These are phyloP conservation scores for Phymanthus crucifer DNA, from an alignment of 92 coral and sea anemone species.

Conservation along the genomic window DNA sequence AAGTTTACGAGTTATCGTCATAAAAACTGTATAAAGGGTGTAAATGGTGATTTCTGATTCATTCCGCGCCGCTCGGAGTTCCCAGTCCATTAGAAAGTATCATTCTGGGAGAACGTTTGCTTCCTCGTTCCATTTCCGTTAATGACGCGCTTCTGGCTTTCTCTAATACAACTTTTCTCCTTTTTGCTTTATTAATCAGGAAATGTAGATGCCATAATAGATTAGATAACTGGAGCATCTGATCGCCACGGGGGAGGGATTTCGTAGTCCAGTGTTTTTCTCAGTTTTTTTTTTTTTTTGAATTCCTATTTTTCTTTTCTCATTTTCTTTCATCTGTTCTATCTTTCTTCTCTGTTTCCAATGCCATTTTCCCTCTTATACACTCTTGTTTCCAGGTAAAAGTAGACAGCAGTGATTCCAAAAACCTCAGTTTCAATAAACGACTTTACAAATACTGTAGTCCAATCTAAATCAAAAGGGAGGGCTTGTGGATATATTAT, in stretches of 20 bases:
- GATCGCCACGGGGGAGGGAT: neutral
- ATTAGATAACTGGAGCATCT: neutral
- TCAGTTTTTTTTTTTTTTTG: no score
- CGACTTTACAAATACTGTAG: neutral
- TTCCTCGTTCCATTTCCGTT: constrained; percentile 6
- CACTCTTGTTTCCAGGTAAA: no score
- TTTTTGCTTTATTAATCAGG: neutral
- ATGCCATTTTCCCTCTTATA: neutral
- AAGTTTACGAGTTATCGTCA: no score
- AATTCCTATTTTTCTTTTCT: neutral
- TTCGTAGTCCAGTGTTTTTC: neutral
- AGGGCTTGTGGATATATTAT: constrained; percentile 1
- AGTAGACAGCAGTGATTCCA: no score
- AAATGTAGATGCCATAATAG: neutral
- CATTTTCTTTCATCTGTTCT: neutral
- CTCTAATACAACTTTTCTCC: neutral
- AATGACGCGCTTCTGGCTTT: neutral
- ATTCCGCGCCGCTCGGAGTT: neutral
- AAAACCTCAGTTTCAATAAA: neutral
- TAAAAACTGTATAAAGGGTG: no score
- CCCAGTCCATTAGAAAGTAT: neutral
- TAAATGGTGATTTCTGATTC: neutral
- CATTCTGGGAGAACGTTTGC: neutral
- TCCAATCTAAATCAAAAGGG: neutral
- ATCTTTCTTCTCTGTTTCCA: neutral